Percentiles rank a stretch among this genome's conserved stretches.
phyloP scores from a whole-genome alignment of 2,888 invertebrate species.

The Hirtodrosophila histrioides region DNA sequence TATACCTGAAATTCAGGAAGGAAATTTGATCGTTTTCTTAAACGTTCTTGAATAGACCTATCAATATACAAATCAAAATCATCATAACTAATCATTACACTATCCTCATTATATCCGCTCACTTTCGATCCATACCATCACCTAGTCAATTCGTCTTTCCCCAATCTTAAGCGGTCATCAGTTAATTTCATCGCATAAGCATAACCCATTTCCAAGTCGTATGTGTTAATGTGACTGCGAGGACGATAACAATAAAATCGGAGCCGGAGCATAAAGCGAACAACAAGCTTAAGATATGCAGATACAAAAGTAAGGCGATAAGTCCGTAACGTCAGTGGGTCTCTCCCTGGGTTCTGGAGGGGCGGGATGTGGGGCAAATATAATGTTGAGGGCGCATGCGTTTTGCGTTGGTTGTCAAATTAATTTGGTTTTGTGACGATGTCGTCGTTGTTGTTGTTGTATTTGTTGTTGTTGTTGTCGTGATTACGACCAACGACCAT shows the following conservation, averaged over 20 bases:
- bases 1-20: too few relatives aligned
- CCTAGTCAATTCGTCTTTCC: not conserved
- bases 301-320: constrained; percentile 70
- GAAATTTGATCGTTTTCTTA: too few relatives aligned
- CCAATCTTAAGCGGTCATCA: constrained; percentile 38
- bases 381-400: constrained; percentile 72
- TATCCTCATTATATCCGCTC: not conserved
- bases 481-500: constrained; percentile 50
- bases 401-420: constrained; percentile 79
- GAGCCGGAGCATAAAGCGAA: constrained; percentile 32
- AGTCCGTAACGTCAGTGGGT: constrained; percentile 57
- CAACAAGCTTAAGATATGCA: constrained; percentile 69
- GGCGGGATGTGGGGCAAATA: constrained; percentile 1
- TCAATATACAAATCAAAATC: not conserved
- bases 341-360: constrained; percentile 13
- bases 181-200: constrained; percentile 43
- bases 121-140: not conserved
- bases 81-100: not conserved
- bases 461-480: constrained; percentile 19
- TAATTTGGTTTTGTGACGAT: constrained; percentile 72
- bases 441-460: constrained; percentile 54
- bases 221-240: constrained; percentile 74
- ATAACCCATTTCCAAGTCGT: constrained; percentile 64
- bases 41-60: too few relatives aligned
- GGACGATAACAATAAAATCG: constrained; percentile 63